These are phyloP conservation scores for Helicorthomorpha holstii DNA, from an alignment of 1,140 invertebrate species.

Conservation along the genomic window DNA sequence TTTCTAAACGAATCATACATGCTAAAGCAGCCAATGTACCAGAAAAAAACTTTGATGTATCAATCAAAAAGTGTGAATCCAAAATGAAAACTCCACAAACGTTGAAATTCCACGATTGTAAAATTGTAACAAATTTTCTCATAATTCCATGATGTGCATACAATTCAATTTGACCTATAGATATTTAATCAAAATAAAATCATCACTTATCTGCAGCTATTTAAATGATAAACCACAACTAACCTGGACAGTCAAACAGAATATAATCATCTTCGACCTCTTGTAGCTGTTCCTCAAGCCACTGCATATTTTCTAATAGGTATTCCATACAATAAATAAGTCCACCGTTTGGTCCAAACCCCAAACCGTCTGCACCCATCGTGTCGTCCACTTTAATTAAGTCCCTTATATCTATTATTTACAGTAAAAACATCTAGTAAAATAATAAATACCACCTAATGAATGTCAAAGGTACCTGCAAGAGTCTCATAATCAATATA, in stretches of 20 bases:
- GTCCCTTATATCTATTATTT: conserved; percentile 62
- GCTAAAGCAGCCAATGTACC: conserved; percentile 84
- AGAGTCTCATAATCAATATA: conserved; percentile 78
- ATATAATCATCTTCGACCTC: conserved; percentile 72
- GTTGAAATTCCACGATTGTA: conserved; percentile 67
- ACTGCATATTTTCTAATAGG: conserved; percentile 73
- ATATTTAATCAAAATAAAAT: conserved; percentile 5
- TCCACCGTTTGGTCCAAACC: conserved; percentile 93
- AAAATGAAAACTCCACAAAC: conserved; percentile 83
- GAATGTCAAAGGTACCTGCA: conserved; percentile 21
- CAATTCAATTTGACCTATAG: conserved; percentile 78
- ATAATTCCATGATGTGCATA: conserved; percentile 92
- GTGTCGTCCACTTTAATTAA: conserved; percentile 88
- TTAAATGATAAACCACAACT: not conserved
- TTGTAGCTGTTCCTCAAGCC: conserved; percentile 69
- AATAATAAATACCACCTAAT: not conserved
- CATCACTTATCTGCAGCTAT: not conserved
- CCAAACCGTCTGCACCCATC: conserved; percentile 89
- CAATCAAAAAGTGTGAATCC: conserved; percentile 94
- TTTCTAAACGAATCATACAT: conserved; percentile 89
- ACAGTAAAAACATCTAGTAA: not conserved
- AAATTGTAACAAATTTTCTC: conserved; percentile 54
- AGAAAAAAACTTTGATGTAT: conserved; percentile 88
- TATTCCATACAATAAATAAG: conserved; percentile 96
- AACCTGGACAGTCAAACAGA: conserved; percentile 91